Percentiles rank a stretch among this genome's conserved stretches.
These are phyloP conservation scores for Gila orcuttii DNA, from an alignment of 2,113 vertebrate genomes.

Conservation along the genomic window DNA sequence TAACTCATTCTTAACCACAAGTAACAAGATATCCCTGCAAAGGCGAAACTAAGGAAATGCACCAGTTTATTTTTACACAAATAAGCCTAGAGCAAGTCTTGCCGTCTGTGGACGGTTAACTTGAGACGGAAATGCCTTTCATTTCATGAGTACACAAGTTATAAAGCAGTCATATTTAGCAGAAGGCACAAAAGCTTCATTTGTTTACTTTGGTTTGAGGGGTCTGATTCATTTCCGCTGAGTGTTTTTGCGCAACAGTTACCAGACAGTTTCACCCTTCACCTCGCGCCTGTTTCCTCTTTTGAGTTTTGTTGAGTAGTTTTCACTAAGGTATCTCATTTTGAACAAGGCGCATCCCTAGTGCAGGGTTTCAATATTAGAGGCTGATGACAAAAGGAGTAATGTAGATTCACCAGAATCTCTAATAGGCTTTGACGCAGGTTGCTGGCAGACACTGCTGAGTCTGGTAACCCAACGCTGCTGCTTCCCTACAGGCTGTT, in stretches of 20 bases:
- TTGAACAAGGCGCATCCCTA: constrained; percentile 1
- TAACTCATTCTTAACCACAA: constrained; percentile 37
- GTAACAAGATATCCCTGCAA: constrained; percentile 37
- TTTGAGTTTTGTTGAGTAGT: constrained; percentile 15
- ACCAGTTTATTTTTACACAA: not conserved
- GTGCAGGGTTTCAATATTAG: not conserved
- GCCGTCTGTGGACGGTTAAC: not conserved
- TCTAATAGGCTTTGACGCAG: not conserved
- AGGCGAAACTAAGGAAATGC: not conserved
- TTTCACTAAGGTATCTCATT: not conserved
- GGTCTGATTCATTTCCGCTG: not conserved
- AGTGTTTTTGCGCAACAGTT: not conserved
- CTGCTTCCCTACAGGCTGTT: not conserved
- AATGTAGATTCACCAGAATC: not conserved
- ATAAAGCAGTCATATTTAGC: not conserved
- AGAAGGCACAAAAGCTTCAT: not conserved
- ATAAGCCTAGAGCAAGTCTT: constrained; percentile 19
- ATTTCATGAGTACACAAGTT: not conserved
- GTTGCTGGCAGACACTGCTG: not conserved
- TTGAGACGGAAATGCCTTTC: not conserved
- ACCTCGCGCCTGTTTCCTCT: not conserved
- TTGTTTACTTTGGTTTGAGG: not conserved
- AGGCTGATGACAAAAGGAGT: not conserved
- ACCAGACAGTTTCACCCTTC: not conserved
- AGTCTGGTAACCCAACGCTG: constrained; percentile 18